A percentile compares a stretch with the other conserved stretches of the same genome.
Conservation (phyloP, 2,113 vertebrate species). For the Oryzias woworae region DNA sequence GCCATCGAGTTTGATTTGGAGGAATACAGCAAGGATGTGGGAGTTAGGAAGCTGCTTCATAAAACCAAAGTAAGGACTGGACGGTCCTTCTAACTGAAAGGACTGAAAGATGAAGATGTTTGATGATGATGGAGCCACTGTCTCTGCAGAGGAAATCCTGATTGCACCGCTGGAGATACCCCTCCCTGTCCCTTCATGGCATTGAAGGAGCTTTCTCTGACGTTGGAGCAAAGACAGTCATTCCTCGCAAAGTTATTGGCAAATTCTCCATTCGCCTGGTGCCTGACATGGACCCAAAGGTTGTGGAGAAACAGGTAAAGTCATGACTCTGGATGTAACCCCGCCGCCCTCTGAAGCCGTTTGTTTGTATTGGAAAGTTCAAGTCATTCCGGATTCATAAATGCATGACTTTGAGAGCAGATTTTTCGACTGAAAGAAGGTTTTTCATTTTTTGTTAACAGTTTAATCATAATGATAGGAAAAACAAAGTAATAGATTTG, state of each 20-base stretch:
- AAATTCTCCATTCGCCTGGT: conserved; percentile 97
- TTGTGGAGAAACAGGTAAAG: conserved; percentile 85
- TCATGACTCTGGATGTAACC: no score
- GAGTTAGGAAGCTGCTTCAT: conserved; percentile 80
- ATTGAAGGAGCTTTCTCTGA: conserved; percentile 95
- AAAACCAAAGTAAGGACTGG: conserved; percentile 79
- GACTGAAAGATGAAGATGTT: no score
- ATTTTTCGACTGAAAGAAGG: no score
- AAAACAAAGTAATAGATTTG: no score
- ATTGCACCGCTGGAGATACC: conserved; percentile 97
- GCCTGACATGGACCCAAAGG: conserved; percentile 90
- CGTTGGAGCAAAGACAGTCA: conserved; percentile 90
- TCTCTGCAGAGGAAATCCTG: conserved; percentile 81
- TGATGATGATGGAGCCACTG: no score
- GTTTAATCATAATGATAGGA: no score
- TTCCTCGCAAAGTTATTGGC: conserved; percentile 92
- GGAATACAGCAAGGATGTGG: conserved; percentile 89
- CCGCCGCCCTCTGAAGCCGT: no score
- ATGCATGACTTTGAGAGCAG: no score
- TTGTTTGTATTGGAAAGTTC: no score
- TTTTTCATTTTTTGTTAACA: no score
- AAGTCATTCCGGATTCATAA: no score
- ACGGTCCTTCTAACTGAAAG: neutral
- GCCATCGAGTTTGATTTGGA: conserved; percentile 91
- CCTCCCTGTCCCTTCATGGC: conserved; percentile 96